These are phyloP conservation scores for Anolis sagrei DNA, from an alignment of 2,113 vertebrate species.

Conservation along the genomic window DNA sequence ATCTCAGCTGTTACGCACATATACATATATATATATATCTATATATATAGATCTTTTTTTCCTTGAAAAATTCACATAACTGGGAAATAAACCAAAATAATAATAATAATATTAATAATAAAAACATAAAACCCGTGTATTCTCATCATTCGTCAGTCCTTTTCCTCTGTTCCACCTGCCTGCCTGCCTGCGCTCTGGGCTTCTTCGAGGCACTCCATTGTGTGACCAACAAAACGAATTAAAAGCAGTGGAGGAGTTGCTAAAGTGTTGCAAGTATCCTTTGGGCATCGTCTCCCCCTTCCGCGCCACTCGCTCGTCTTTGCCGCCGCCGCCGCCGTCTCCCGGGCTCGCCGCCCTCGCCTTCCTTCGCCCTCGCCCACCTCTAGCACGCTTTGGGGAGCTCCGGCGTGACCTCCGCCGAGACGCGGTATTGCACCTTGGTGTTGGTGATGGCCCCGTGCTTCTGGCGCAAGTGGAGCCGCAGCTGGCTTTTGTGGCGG, in stretches of 20 bases:
- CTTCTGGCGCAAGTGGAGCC: constrained; percentile 96
- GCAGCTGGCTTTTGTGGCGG: constrained; percentile 98
- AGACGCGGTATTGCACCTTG: constrained; percentile 96
- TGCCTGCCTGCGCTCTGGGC: constrained; percentile 69
- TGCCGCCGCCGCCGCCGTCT: neutral
- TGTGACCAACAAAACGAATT: constrained; percentile 52
- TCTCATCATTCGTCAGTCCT: constrained; percentile 7
- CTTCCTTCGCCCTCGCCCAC: neutral
- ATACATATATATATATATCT: neutral
- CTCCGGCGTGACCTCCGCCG: constrained; percentile 85
- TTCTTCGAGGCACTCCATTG: constrained; percentile 80
- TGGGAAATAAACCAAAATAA: constrained; percentile 67
- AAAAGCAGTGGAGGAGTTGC: neutral
- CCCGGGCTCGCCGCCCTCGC: constrained; percentile 23
- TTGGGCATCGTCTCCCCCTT: constrained; percentile 61
- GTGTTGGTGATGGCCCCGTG: constrained; percentile 99
- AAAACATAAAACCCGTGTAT: constrained; percentile 74
- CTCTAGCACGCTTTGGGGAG: constrained; percentile 90
- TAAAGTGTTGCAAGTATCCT: constrained; percentile 77
- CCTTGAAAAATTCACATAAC: constrained; percentile 71
- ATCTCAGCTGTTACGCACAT: neutral
- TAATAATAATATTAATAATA: constrained; percentile 56
- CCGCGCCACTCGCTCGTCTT: too few relatives aligned
- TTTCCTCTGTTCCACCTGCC: constrained; percentile 52
- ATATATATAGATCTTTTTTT: constrained; percentile 21